phyloP scores from a whole-genome alignment of 2,888 invertebrate species.

The Drosophila tanythrix region DNA sequence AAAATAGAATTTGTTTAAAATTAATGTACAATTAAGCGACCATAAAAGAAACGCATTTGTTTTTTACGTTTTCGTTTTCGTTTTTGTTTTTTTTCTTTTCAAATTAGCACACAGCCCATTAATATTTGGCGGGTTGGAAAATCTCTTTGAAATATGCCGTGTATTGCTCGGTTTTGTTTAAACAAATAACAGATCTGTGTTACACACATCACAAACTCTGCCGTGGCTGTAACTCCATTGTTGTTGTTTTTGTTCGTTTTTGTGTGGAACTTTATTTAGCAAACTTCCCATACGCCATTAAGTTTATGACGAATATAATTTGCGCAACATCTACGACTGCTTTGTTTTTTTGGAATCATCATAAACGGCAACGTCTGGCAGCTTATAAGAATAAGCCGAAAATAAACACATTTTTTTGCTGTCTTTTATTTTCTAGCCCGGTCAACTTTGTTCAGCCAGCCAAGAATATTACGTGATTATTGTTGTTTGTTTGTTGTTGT shows the following conservation, averaged over 20 bases:
- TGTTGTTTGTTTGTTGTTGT: constrained; percentile 2
- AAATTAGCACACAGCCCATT: constrained; percentile 8
- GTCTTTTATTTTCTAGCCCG: constrained; percentile 9
- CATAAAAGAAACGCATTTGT: constrained; percentile 14
- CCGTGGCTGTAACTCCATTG: constrained; percentile 16
- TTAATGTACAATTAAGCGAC: not conserved
- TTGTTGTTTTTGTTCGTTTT: constrained; percentile 6
- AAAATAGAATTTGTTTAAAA: constrained; percentile 17
- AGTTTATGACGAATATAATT: constrained; percentile 40
- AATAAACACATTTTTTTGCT: constrained; percentile 18
- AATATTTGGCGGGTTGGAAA: not conserved
- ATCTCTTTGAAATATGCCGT: constrained; percentile 37
- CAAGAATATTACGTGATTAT: constrained; percentile 52
- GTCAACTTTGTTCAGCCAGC: constrained; percentile 20
- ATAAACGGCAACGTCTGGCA: constrained; percentile 15
- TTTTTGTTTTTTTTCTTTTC: not conserved
- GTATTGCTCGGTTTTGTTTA: constrained; percentile 31
- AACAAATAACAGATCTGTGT: constrained; percentile 42
- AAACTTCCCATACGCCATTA: constrained; percentile 60
- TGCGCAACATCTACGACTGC: constrained; percentile 15
- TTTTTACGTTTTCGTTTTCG: not conserved
- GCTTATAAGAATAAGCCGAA: constrained; percentile 20
- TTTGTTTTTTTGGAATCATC: constrained; percentile 21
- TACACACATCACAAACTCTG: constrained; percentile 68
- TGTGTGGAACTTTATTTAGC: constrained; percentile 59